Evolutionary conservation across 2,797 vertebrate species (phyloP).

Genomic region (Luscinia megarhynchos): DNA sequence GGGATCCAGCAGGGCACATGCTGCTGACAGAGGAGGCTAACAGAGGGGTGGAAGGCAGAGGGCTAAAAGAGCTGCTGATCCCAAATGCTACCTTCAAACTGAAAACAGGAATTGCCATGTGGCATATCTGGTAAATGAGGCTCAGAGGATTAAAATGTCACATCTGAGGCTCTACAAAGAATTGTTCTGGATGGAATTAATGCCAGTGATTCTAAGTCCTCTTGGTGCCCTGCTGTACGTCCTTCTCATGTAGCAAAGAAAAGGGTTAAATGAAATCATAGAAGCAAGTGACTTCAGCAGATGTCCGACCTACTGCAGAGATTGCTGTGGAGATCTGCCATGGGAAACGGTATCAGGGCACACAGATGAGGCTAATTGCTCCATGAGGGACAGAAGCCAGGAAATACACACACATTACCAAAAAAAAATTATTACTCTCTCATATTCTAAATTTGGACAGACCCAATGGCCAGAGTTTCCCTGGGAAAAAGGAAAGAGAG

Average conservation of each 20-base stretch:
- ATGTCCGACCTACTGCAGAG: conserved; percentile 29
- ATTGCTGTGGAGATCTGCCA: conserved; percentile 27
- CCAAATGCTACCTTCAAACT: background rate
- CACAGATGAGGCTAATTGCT: conserved; percentile 46
- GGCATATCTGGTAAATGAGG: background rate
- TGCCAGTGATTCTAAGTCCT: background rate
- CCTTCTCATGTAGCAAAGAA: background rate
- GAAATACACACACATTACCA: background rate
- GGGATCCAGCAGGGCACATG: background rate
- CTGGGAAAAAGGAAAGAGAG: background rate
- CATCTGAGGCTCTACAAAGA: background rate
- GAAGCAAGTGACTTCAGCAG: conserved; percentile 7
- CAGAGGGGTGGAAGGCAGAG: background rate
- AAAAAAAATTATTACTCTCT: background rate
- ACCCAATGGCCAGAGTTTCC: background rate
- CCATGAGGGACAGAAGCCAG: background rate
- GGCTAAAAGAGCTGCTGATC: background rate
- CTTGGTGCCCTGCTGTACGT: background rate
- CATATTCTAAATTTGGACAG: background rate
- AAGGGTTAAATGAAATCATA: background rate
- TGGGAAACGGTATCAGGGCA: conserved; percentile 8
- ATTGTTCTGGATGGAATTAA: background rate
- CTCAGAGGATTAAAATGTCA: conserved; percentile 6
- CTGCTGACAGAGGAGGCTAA: background rate
- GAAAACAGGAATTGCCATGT: background rate